Evolutionary conservation across 2,888 invertebrate species (phyloP).

Genomic region (Idaea biselata): DNA sequence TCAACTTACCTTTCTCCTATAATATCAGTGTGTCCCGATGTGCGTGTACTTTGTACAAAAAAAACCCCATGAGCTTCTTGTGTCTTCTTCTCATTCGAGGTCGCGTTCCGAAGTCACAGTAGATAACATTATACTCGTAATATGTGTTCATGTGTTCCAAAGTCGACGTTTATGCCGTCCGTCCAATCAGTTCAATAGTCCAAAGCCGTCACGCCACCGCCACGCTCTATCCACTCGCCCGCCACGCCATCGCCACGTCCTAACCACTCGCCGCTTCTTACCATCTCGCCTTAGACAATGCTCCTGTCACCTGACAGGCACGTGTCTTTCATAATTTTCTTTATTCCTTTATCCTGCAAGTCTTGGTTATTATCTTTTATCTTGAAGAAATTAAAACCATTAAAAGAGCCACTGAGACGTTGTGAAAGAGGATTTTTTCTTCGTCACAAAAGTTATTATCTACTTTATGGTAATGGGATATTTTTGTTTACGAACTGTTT

Average conservation of each 20-base stretch:
- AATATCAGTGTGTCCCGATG: too few species aligned
- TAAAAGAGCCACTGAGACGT: conserved; percentile 11
- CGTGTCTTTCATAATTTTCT: conserved; percentile 58
- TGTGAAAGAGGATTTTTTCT: background rate
- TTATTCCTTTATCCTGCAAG: conserved; percentile 44
- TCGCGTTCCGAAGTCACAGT: too few species aligned
- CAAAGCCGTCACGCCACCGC: too few species aligned
- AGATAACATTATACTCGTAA: too few species aligned
- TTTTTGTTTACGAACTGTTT: conserved; percentile 1
- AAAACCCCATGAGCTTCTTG: too few species aligned
- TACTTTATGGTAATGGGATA: background rate
- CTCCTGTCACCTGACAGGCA: conserved; percentile 60
- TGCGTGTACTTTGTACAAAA: too few species aligned
- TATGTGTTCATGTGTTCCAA: too few species aligned
- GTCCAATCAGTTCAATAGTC: too few species aligned
- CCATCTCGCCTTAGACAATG: background rate
- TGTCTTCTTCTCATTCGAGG: too few species aligned
- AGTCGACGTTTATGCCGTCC: too few species aligned
- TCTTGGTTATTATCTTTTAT: conserved; percentile 53
- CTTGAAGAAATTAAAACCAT: conserved; percentile 44
- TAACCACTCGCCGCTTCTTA: background rate
- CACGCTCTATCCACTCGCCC: too few species aligned
- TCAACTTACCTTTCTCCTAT: too few species aligned
- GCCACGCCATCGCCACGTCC: background rate
- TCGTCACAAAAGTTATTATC: background rate